Conservation (phyloP, 2,888 invertebrate species). For the Lissonota sp. region DNA sequence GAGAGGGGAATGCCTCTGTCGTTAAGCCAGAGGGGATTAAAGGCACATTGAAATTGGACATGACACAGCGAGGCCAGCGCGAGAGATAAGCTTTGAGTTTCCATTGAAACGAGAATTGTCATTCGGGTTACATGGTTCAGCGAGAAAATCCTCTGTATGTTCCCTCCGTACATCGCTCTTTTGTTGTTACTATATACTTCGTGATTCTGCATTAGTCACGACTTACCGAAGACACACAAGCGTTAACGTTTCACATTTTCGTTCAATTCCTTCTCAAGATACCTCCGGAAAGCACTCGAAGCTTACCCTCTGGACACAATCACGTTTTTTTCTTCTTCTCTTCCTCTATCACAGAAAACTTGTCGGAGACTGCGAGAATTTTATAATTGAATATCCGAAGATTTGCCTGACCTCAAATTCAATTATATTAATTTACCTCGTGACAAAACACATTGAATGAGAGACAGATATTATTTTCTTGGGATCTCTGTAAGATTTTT, state of each 20-base stretch:
- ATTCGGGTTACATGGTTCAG: slow-evolving; percentile 16
- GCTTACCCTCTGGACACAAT: slow-evolving; percentile 1
- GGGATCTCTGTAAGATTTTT: not conserved
- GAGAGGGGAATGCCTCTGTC: slow-evolving; percentile 3
- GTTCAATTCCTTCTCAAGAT: slow-evolving; percentile 5
- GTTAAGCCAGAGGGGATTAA: slow-evolving; percentile 28
- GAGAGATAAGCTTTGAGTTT: slow-evolving; percentile 35
- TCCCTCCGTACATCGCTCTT: not conserved
- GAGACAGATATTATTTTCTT: not conserved
- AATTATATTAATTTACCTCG: slow-evolving; percentile 15
- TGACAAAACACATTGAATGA: not conserved
- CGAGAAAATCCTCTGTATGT: slow-evolving; percentile 1
- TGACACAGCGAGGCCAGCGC: slow-evolving; percentile 9
- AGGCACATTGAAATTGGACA: slow-evolving; percentile 39
- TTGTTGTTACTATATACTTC: slow-evolving; percentile 1
- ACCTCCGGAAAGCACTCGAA: slow-evolving; percentile 5
- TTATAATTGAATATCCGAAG: not conserved
- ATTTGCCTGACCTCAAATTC: slow-evolving; percentile 9
- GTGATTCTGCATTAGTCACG: slow-evolving; percentile 11
- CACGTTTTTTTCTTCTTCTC: not conserved
- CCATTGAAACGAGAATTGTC: slow-evolving; percentile 25
- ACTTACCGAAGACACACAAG: slow-evolving; percentile 2
- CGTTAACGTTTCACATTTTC: slow-evolving; percentile 6
- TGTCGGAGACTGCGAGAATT: too few relatives aligned
- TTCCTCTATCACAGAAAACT: not conserved